Percentiles rank a stretch among this genome's conserved stretches.
Evolutionary conservation across 2,888 invertebrate species (phyloP).

Genomic region (Eupithecia subumbrata): DNA sequence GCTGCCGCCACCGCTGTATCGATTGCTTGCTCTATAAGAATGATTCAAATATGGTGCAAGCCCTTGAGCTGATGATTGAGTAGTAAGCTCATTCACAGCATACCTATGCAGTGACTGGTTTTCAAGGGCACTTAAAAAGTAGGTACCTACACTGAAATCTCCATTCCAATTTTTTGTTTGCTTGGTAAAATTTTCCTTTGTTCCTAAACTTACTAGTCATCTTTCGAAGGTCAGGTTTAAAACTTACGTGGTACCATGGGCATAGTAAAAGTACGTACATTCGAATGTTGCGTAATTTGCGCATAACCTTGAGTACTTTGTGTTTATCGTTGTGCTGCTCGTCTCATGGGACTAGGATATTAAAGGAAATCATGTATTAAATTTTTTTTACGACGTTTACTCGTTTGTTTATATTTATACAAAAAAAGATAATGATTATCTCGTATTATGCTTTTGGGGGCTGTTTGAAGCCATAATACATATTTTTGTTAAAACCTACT

Average conservation of each 20-base stretch:
- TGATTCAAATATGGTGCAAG: constrained; percentile 39
- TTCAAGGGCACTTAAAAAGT: constrained; percentile 30
- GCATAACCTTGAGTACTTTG: constrained; percentile 11
- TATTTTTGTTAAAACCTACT: neutral
- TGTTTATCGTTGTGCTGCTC: neutral
- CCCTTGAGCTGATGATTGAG: constrained; percentile 37
- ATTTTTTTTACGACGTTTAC: neutral
- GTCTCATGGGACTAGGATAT: neutral
- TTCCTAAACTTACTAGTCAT: constrained; percentile 21
- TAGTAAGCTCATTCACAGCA: constrained; percentile 19
- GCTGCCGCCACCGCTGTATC: constrained; percentile 30
- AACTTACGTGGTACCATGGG: neutral
- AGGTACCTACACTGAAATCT: constrained; percentile 23
- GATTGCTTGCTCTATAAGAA: constrained; percentile 38
- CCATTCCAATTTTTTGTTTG: constrained; percentile 33
- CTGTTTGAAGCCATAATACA: neutral
- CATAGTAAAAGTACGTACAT: constrained; percentile 11
- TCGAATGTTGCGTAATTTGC: constrained; percentile 13
- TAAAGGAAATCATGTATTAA: neutral
- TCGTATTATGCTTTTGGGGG: neutral
- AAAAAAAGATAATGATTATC: neutral
- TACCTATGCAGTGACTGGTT: constrained; percentile 34
- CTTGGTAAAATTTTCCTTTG: constrained; percentile 27
- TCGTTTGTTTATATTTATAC: neutral
- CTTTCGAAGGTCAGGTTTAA: constrained; percentile 14